Evolutionary conservation across 2,113 vertebrate genomes (phyloP).

Genomic region (Chloroceryle aenea): DNA sequence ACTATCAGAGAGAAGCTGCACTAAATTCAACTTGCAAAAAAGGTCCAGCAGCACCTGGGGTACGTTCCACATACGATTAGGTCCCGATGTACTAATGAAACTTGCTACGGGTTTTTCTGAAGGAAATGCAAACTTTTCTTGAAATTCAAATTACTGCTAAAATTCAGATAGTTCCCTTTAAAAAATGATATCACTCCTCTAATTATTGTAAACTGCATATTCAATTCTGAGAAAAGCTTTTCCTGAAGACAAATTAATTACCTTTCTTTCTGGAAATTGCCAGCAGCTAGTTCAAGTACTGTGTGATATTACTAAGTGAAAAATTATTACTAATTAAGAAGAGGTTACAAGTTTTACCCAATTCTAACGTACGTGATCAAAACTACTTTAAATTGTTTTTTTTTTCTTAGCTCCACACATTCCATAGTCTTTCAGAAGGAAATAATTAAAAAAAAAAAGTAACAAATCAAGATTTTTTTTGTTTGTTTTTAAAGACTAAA

Average conservation of each 20-base stretch:
- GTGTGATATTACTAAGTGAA: slow-evolving; percentile 53
- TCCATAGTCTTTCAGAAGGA: background rate
- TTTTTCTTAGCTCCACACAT: background rate
- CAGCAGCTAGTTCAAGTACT: slow-evolving; percentile 41
- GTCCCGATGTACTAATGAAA: background rate
- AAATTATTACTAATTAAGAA: slow-evolving; percentile 64
- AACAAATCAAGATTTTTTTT: background rate
- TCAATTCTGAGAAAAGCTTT: background rate
- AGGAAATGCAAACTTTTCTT: background rate
- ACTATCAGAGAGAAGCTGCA: background rate
- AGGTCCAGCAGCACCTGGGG: background rate
- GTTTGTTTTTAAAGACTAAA: background rate
- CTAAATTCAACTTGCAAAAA: background rate
- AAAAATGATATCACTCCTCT: background rate
- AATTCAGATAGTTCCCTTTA: background rate
- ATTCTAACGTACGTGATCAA: background rate
- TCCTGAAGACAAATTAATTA: slow-evolving; percentile 65
- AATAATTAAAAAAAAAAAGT: background rate
- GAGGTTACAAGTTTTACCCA: slow-evolving; percentile 27
- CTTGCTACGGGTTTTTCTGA: background rate
- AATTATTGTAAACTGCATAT: slow-evolving; percentile 11
- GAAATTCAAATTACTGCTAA: background rate
- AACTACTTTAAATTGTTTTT: background rate
- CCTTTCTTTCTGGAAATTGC: slow-evolving; percentile 56
- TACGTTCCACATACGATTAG: background rate